Conservation (phyloP, 2,113 vertebrate species). For the Trematomus loennbergii region DNA sequence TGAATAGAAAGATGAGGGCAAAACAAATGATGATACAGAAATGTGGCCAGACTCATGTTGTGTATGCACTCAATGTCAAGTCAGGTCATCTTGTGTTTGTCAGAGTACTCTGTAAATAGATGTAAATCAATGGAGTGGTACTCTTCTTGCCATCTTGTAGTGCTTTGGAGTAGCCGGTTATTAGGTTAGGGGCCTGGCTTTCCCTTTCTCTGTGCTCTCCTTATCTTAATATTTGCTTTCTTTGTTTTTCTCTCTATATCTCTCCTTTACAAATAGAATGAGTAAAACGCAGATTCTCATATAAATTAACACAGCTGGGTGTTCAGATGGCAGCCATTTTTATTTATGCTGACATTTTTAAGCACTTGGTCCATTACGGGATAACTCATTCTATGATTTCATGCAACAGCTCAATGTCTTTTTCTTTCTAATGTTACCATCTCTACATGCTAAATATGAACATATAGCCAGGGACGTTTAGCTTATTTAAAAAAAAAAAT, state of each 20-base stretch:
- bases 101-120: slow-evolving; percentile 46
- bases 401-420: too few species aligned
- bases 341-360: too few species aligned
- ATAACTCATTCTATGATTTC: too few species aligned
- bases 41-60: neutral
- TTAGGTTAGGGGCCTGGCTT: slow-evolving; percentile 37
- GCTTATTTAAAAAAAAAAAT: too few species aligned
- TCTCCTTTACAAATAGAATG: neutral
- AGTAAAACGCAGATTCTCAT: too few species aligned
- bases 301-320: too few species aligned
- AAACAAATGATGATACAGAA: neutral
- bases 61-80: slow-evolving; percentile 35
- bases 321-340: too few species aligned
- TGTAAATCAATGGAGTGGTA: slow-evolving; percentile 53
- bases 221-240: slow-evolving; percentile 20
- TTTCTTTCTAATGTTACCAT: too few species aligned
- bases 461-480: too few species aligned
- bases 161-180: slow-evolving; percentile 40
- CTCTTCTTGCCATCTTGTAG: slow-evolving; percentile 36
- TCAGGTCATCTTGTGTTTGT: slow-evolving; percentile 40
- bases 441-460: too few species aligned
- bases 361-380: too few species aligned
- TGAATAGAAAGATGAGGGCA: neutral
- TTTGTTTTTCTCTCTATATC: neutral
- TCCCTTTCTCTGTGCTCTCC: slow-evolving; percentile 1